A percentile compares a stretch with the other conserved stretches of the same genome.
phyloP scores from a whole-genome alignment of 2,888 invertebrate genomes.

The Pyrgus malvae region DNA sequence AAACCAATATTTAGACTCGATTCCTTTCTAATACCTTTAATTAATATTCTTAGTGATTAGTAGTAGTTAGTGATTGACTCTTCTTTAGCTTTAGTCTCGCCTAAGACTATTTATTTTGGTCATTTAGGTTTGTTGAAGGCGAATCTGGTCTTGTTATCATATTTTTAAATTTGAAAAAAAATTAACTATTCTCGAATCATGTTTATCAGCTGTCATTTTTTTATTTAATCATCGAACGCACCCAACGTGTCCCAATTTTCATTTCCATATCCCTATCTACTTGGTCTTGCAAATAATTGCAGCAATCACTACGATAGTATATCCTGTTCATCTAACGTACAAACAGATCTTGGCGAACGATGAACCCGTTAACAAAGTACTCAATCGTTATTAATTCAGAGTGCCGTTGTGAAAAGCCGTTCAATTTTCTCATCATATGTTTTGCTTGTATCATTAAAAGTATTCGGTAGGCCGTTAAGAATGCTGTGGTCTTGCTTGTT shows the following conservation, averaged over 20 bases:
- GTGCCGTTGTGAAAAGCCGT: neutral
- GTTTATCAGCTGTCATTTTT: slow-evolving; percentile 1
- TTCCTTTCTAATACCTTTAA: neutral
- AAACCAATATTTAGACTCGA: neutral
- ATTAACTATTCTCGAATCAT: neutral
- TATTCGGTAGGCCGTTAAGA: neutral
- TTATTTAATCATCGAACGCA: slow-evolving; percentile 7
- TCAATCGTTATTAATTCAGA: neutral
- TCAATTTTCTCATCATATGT: neutral
- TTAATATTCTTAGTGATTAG: too few relatives aligned
- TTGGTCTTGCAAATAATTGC: slow-evolving; percentile 6
- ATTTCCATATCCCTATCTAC: slow-evolving; percentile 3
- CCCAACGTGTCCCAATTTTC: neutral
- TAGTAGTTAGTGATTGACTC: too few relatives aligned
- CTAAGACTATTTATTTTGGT: too few relatives aligned
- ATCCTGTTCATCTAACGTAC: neutral
- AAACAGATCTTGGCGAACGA: slow-evolving; percentile 2
- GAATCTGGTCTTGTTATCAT: neutral
- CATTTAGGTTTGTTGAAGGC: neutral
- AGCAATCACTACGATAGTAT: neutral
- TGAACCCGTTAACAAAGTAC: neutral
- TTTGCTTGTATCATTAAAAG: neutral
- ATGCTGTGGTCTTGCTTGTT: slow-evolving; percentile 6
- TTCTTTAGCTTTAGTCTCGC: too few relatives aligned
- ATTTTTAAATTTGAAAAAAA: too few relatives aligned